Conservation (phyloP, 1,140 invertebrate genomes). For the Trichomalopsis sarcophagae region DNA sequence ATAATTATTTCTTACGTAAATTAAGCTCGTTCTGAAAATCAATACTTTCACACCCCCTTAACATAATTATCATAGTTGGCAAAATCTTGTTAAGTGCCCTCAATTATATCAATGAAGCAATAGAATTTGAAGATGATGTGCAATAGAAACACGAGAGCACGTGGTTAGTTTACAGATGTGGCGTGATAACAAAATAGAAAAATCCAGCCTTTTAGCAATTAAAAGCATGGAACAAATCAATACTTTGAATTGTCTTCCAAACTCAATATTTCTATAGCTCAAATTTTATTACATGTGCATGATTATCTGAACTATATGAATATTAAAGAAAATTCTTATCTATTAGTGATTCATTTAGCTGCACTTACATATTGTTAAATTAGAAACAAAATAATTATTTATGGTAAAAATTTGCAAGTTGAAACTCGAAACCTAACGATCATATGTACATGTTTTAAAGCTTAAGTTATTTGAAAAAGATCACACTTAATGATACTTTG, state of each 20-base stretch:
- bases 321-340: background rate
- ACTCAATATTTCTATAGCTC: background rate
- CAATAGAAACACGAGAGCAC: background rate
- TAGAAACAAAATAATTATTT: background rate
- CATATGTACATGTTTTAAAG: background rate
- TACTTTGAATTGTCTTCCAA: background rate
- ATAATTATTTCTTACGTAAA: conserved; percentile 40
- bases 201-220: background rate
- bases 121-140: background rate
- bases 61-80: conserved; percentile 13
- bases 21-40: conserved; percentile 8
- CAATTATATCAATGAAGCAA: background rate
- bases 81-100: conserved; percentile 14
- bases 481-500: too few relatives aligned
- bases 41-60: conserved; percentile 41
- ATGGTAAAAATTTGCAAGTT: background rate
- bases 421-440: background rate
- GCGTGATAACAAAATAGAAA: background rate
- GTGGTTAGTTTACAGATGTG: background rate
- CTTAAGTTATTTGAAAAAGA: background rate
- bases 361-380: background rate
- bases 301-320: background rate
- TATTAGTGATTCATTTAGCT: background rate
- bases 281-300: conserved; percentile 1
- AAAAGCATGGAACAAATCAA: conserved; percentile 4